Percentiles rank a stretch among this genome's conserved stretches.
phyloP scores from a whole-genome alignment of 2,888 invertebrate species.

The Eupithecia subfuscata region DNA sequence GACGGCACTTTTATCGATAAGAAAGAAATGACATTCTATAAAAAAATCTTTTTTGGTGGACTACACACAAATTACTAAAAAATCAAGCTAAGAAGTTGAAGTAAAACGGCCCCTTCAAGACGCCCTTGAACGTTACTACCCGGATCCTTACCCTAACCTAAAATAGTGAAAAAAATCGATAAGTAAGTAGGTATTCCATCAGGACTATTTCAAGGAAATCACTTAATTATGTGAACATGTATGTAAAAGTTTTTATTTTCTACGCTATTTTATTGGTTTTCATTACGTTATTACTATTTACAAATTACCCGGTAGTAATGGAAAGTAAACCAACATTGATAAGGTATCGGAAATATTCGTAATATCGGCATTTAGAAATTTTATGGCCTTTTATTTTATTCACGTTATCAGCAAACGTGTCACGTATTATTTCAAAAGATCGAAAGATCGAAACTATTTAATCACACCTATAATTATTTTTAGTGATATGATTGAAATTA shows the following conservation, averaged over 20 bases:
- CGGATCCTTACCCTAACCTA: no score
- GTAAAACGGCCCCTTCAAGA: no score
- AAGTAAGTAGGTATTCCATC: no score
- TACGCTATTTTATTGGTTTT: neutral
- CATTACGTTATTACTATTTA: neutral
- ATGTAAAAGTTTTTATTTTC: neutral
- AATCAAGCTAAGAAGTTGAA: no score
- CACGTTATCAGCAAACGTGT: neutral
- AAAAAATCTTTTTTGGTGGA: no score
- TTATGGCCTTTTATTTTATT: neutral
- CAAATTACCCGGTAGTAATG: neutral
- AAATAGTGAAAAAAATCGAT: no score
- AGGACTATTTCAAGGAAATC: neutral
- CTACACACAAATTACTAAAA: no score
- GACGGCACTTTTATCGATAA: neutral
- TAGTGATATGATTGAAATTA: neutral
- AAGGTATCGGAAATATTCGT: neutral
- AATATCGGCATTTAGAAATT: neutral
- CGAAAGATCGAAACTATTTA: neutral
- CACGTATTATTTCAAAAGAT: neutral
- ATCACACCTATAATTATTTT: neutral
- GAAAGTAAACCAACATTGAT: neutral
- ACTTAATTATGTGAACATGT: neutral
- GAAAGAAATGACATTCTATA: neutral
- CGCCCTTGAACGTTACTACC: no score